phyloP scores from a whole-genome alignment of 92 coral and sea anemone genomes.

The Paramuricea clavata region DNA sequence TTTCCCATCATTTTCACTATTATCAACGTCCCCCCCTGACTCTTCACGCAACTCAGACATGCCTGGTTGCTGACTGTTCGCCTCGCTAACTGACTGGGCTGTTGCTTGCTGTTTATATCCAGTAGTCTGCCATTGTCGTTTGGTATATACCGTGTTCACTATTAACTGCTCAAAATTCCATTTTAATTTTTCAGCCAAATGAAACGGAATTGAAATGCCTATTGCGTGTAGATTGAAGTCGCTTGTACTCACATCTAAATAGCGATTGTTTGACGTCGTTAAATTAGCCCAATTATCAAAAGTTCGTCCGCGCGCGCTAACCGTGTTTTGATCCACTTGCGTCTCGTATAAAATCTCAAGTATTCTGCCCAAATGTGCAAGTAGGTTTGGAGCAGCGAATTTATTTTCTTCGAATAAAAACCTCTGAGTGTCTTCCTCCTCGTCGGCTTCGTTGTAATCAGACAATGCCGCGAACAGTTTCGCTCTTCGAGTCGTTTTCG shows the following conservation, averaged over 20 bases:
- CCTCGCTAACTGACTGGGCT: neutral
- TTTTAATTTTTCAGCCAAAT: conserved; percentile 75
- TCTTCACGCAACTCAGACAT: conserved; percentile 4
- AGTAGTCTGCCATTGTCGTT: conserved; percentile 95
- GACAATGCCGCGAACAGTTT: conserved; percentile 52
- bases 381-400: conserved; percentile 95
- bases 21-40: neutral
- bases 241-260: neutral
- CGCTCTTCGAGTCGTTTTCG: conserved; percentile 30
- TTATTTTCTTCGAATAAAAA: conserved; percentile 96
- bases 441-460: conserved; percentile 85
- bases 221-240: conserved; percentile 41
- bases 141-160: conserved; percentile 78
- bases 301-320: neutral
- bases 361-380: conserved; percentile 89
- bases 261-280: conserved; percentile 47
- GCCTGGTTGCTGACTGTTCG: neutral
- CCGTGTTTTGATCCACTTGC: conserved; percentile 60
- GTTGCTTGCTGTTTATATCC: conserved; percentile 90
- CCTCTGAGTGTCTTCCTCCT: conserved; percentile 95
- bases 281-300: conserved; percentile 22
- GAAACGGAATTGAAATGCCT: conserved; percentile 82
- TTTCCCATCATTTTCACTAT: neutral
- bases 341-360: conserved; percentile 82
- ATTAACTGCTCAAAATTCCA: conserved; percentile 88